Evolutionary conservation across 2,113 vertebrate species (phyloP).

Genomic region (Ascaphus truei): DNA sequence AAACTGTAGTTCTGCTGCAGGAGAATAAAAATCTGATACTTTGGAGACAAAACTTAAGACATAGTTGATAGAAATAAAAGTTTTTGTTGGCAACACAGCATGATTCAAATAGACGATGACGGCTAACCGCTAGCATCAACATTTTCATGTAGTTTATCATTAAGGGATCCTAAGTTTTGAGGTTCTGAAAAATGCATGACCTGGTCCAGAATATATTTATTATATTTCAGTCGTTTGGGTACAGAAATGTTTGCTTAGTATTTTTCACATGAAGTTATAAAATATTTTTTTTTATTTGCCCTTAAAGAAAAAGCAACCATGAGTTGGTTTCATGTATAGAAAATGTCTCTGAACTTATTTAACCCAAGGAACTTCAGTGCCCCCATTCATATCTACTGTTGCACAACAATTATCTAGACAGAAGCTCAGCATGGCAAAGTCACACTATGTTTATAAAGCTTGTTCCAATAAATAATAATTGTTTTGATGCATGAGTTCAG

Average conservation of each 20-base stretch:
- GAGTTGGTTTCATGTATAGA: not conserved
- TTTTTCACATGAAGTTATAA: conserved; percentile 41
- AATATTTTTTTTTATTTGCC: not conserved
- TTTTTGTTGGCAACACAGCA: conserved; percentile 11
- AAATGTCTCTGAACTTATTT: not conserved
- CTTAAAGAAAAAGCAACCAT: not conserved
- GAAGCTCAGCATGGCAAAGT: not conserved
- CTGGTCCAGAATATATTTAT: conserved; percentile 42
- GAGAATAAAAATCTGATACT: not conserved
- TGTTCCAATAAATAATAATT: not conserved
- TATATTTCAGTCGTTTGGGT: conserved; percentile 34
- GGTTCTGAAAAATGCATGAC: conserved; percentile 39
- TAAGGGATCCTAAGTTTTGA: conserved; percentile 26
- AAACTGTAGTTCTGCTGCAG: not conserved
- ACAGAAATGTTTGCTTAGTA: conserved; percentile 38
- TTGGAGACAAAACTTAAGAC: not conserved
- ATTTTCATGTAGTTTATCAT: conserved; percentile 25
- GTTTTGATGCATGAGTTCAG: not conserved
- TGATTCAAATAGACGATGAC: conserved; percentile 21
- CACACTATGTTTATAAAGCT: not conserved
- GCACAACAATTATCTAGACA: not conserved
- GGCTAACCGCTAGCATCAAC: conserved; percentile 23
- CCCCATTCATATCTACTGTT: not conserved
- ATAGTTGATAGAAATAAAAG: not conserved
- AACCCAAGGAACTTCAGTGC: not conserved